Conservation (phyloP, 2,888 invertebrate species). For the Lapara coniferarum region DNA sequence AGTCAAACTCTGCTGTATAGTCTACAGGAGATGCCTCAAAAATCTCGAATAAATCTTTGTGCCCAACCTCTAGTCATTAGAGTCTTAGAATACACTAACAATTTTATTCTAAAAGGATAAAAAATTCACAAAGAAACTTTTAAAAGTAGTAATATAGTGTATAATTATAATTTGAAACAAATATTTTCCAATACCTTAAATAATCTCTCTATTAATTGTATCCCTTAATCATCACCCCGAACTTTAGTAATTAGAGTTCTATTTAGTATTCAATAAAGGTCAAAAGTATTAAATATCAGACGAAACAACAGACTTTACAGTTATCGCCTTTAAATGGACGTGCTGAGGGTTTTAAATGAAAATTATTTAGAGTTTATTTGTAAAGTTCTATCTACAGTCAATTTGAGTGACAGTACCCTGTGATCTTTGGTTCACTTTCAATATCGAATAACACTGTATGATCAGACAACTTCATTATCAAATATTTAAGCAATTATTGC, state of each 20-base stretch:
- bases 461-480: not conserved
- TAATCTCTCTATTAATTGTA: not conserved
- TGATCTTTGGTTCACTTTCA: not conserved
- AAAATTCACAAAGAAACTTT: no score
- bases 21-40: no score
- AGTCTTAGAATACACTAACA: no score
- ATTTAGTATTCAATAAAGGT: constrained; percentile 8
- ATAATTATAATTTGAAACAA: no score
- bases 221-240: not conserved
- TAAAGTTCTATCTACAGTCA: not conserved
- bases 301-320: not conserved
- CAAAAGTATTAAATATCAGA: not conserved
- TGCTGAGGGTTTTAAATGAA: not conserved
- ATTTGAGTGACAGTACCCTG: not conserved
- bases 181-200: no score
- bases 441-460: not conserved
- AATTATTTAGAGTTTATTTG: not conserved
- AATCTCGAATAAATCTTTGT: no score
- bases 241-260: not conserved
- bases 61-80: no score
- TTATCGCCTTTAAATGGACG: not conserved
- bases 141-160: no score
- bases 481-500: not conserved
- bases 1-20: no score
- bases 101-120: no score